Conservation (phyloP, 2,113 vertebrate genomes). For the Saccopteryx leptura region DNA sequence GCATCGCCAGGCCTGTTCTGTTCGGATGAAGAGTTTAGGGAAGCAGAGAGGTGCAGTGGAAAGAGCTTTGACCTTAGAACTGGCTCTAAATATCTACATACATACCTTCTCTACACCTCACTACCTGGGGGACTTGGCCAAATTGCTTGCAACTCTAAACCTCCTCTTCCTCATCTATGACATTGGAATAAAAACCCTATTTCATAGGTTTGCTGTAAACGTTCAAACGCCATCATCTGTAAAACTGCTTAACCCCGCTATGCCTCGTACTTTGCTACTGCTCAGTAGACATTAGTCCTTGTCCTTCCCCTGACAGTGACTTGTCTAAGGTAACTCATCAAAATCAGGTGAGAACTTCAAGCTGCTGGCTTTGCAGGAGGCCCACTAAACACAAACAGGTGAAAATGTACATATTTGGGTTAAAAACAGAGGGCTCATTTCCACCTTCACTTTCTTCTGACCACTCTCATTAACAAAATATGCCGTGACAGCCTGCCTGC, state of each 20-base stretch:
- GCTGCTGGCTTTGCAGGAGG: not conserved
- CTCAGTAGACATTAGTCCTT: not conserved
- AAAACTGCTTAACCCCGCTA: not conserved
- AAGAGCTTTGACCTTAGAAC: not conserved
- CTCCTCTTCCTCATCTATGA: not conserved
- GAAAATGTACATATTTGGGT: not conserved
- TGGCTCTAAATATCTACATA: not conserved
- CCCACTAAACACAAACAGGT: not conserved
- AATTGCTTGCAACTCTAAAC: not conserved
- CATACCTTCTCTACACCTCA: not conserved
- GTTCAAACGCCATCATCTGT: not conserved
- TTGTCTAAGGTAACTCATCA: not conserved
- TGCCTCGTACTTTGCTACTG: not conserved
- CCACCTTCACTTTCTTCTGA: not conserved
- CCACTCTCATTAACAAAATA: not conserved
- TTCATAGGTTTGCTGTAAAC: not conserved
- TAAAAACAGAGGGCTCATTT: not conserved
- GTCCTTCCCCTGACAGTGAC: not conserved
- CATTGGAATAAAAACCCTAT: not conserved
- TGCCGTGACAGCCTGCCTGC: not conserved
- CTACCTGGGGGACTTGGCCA: not conserved
- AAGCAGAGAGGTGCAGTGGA: no score
- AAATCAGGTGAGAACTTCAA: not conserved
- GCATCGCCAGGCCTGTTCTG: fast-evolving
- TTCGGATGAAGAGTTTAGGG: not conserved